These are phyloP conservation scores for Rhagophthalmus giganteus DNA, from an alignment of 2,888 invertebrate species.

Conservation along the genomic window DNA sequence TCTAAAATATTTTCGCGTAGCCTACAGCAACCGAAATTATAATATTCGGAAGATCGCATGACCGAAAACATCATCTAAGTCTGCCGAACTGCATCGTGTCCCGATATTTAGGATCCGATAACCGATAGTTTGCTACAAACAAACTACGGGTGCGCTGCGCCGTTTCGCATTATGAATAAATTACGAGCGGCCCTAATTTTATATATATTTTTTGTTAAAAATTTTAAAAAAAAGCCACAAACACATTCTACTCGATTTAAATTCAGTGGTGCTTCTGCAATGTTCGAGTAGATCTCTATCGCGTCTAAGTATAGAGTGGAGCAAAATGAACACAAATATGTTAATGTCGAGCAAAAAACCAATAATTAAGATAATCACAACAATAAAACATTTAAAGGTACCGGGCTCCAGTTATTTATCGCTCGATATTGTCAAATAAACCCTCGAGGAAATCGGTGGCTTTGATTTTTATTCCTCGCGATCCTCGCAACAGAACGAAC, in stretches of 20 bases:
- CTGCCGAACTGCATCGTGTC: slow-evolving; percentile 23
- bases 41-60: slow-evolving; percentile 35
- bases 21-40: slow-evolving; percentile 28
- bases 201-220: neutral
- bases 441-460: slow-evolving; percentile 44
- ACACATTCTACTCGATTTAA: slow-evolving; percentile 7
- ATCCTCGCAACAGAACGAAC: slow-evolving; percentile 14
- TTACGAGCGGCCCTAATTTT: no score
- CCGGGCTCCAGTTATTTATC: slow-evolving; percentile 47
- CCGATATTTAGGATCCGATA: slow-evolving; percentile 29
- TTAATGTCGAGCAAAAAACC: slow-evolving; percentile 49
- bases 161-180: no score
- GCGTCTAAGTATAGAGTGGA: slow-evolving; percentile 36
- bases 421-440: slow-evolving; percentile 50
- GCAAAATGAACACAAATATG: slow-evolving; percentile 45
- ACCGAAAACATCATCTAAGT: slow-evolving; percentile 30
- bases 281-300: slow-evolving; percentile 27
- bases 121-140: slow-evolving; percentile 26
- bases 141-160: neutral
- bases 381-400: slow-evolving; percentile 49
- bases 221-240: slow-evolving; percentile 1
- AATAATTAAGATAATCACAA: slow-evolving; percentile 54
- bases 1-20: slow-evolving; percentile 29
- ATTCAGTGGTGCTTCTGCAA: slow-evolving; percentile 17
- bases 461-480: slow-evolving; percentile 32